Evolutionary conservation across 2,113 vertebrate genomes (phyloP).

Genomic region (Podarcis cretensis): DNA sequence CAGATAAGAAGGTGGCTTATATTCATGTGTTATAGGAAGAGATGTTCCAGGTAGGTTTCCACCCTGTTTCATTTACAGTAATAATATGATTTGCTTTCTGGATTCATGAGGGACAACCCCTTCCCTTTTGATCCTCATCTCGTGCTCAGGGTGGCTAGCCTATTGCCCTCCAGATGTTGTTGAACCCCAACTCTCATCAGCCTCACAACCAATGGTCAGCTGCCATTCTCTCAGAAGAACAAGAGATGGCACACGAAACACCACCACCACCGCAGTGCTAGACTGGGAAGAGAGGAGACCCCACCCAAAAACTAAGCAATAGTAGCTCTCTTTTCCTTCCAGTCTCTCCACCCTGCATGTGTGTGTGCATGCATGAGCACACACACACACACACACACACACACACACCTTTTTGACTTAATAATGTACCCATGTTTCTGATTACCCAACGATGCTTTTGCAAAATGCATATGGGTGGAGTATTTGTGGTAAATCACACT

Average conservation of each 20-base stretch:
- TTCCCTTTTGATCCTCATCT: not conserved
- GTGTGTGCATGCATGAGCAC: no score
- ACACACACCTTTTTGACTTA: not conserved
- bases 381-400: no score
- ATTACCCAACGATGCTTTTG: not conserved
- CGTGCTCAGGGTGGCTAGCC: not conserved
- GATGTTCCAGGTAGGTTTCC: not conserved
- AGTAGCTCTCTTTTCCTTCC: not conserved
- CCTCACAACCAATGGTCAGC: no score
- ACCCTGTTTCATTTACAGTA: not conserved
- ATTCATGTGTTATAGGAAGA: not conserved
- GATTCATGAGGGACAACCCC: not conserved
- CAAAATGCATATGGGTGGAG: not conserved
- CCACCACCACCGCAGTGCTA: no score
- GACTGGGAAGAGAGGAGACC: no score
- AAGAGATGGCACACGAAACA: not conserved
- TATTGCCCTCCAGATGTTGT: no score
- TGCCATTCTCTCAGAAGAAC: not conserved
- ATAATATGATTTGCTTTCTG: not conserved
- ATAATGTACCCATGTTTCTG: conserved; percentile 5
- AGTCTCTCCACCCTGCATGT: not conserved
- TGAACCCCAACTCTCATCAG: no score
- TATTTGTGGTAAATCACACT: not conserved
- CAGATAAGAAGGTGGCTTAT: not conserved
- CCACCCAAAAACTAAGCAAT: no score